These are phyloP conservation scores for Aulostomus chinensis DNA, from an alignment of 2,797 vertebrate species.

Conservation along the genomic window DNA sequence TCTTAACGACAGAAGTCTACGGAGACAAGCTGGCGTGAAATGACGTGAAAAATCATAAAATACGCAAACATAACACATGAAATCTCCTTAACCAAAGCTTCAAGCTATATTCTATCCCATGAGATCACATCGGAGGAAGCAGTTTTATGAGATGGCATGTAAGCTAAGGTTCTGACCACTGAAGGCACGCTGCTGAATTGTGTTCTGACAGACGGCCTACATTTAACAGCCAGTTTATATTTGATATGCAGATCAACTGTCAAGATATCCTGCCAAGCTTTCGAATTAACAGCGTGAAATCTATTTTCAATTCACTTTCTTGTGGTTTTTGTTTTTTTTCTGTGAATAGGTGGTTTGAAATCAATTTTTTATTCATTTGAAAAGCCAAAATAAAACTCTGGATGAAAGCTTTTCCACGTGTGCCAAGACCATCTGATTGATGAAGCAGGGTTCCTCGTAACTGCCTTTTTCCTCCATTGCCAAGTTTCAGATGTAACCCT, in stretches of 20 bases:
- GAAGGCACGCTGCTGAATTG: no score
- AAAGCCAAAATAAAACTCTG: conserved; percentile 23
- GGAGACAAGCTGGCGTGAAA: no score
- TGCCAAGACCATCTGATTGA: conserved; percentile 32
- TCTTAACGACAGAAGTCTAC: no score
- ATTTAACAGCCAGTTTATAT: conserved; percentile 32
- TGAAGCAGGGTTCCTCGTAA: conserved; percentile 8
- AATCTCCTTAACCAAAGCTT: no score
- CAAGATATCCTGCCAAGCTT: conserved; percentile 20
- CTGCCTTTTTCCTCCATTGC: conserved; percentile 16
- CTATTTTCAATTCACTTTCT: conserved; percentile 30
- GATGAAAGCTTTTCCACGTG: neutral
- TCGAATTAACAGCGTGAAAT: no score
- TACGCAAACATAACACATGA: no score
- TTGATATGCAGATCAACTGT: conserved; percentile 28
- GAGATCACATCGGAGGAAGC: no score
- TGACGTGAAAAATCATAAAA: no score
- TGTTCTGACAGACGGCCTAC: no score
- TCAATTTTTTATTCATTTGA: conserved; percentile 32
- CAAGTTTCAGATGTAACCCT: conserved; percentile 30
- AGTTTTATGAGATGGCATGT: no score
- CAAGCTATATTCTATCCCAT: no score
- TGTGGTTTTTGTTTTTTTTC: neutral
- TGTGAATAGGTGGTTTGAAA: conserved; percentile 10
- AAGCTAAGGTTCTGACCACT: no score